Percentiles rank a stretch among this genome's conserved stretches.
Evolutionary conservation across 2,797 vertebrate genomes (phyloP).

Genomic region (Cossypha dichroa): DNA sequence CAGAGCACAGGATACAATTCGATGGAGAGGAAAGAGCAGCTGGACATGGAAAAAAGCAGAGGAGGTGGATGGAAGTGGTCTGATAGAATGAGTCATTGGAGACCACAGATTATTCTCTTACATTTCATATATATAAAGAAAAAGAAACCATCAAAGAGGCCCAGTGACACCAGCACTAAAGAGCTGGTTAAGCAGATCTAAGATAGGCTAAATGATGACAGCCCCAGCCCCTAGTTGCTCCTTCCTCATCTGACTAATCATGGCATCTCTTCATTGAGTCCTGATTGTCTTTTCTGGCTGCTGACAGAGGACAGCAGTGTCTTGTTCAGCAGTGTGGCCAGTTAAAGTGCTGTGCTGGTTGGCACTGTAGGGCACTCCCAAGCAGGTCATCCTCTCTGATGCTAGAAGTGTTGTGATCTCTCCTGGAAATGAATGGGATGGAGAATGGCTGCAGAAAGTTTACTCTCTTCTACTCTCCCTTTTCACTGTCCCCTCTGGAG

Average conservation of each 20-base stretch:
- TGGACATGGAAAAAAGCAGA: conserved; percentile 27
- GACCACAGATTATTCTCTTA: background rate
- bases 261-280: background rate
- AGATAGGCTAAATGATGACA: background rate
- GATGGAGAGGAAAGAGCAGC: background rate
- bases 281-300: conserved; percentile 34
- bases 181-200: background rate
- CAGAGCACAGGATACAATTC: conserved; percentile 31
- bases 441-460: background rate
- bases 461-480: background rate
- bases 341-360: background rate
- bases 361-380: background rate
- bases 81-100: background rate
- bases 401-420: background rate
- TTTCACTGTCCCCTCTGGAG: background rate
- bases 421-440: background rate
- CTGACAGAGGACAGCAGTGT: background rate
- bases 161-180: background rate
- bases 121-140: background rate
- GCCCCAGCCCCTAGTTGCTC: background rate
- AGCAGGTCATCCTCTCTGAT: background rate
- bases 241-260: background rate
- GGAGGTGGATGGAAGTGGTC: background rate
- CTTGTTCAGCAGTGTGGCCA: background rate
- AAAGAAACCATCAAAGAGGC: background rate